Conservation (phyloP, 2,113 vertebrate species). For the Trachemys scripta region DNA sequence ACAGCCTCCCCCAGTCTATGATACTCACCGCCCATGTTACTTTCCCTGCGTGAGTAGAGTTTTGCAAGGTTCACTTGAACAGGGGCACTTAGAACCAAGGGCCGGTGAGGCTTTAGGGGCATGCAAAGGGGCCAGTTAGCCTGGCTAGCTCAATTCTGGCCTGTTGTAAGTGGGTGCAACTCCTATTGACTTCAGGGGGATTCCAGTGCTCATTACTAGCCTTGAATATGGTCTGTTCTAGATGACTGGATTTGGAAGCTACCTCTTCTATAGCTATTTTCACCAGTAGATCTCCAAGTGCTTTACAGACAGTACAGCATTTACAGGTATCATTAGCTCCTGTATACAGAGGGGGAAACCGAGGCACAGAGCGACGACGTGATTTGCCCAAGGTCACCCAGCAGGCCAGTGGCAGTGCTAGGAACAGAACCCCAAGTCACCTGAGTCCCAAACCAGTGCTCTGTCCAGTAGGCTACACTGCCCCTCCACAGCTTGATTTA, state of each 20-base stretch:
- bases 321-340: not conserved
- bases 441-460: not conserved
- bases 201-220: not conserved
- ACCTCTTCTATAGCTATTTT: no score
- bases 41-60: not conserved
- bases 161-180: not conserved
- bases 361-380: not conserved
- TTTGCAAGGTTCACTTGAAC: not conserved
- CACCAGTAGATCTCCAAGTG: no score
- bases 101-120: not conserved
- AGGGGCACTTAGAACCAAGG: not conserved
- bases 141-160: not conserved
- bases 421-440: not conserved
- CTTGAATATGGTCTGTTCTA: not conserved
- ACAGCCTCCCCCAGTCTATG: no score
- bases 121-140: not conserved
- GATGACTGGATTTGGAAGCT: not conserved
- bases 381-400: not conserved
- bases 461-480: not conserved
- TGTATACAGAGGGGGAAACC: not conserved
- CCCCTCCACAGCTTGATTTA: not conserved
- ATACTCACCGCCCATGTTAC: no score
- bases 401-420: not conserved
- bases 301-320: not conserved
- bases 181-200: not conserved